Evolutionary conservation across 2,113 vertebrate genomes (phyloP).

Genomic region (Euleptes europaea): DNA sequence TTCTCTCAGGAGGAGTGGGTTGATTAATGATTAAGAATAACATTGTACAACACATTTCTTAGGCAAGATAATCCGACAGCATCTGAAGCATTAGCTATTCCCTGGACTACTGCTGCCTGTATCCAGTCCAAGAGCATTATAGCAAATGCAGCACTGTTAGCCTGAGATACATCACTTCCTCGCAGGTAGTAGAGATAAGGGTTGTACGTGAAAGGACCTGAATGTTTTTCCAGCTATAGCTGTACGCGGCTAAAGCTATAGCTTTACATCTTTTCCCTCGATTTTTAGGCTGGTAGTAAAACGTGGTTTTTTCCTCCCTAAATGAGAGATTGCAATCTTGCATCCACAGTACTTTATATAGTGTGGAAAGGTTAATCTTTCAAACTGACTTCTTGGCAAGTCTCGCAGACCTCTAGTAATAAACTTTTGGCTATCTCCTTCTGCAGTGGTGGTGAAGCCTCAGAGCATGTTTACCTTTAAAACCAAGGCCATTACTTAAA

Average conservation of each 20-base stretch:
- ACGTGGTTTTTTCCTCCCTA: background rate
- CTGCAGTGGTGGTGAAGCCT: background rate
- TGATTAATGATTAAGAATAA: background rate
- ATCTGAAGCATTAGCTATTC: background rate
- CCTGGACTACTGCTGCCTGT: background rate
- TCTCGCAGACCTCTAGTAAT: background rate
- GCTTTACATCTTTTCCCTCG: background rate
- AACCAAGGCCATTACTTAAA: conserved; percentile 14
- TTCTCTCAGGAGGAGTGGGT: background rate
- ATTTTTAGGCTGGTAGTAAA: background rate
- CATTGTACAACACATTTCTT: background rate
- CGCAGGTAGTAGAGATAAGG: background rate
- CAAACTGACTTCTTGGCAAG: conserved; percentile 13
- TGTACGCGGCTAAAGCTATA: background rate
- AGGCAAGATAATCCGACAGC: background rate
- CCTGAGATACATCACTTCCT: background rate
- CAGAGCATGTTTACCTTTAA: background rate
- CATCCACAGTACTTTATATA: conserved; percentile 1
- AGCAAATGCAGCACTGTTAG: background rate
- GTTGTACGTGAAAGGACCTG: background rate
- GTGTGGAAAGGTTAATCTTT: conserved; percentile 14
- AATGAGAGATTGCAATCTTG: conserved; percentile 16
- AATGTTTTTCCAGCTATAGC: background rate
- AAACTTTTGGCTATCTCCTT: background rate
- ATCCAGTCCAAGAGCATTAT: background rate